A percentile compares a stretch with the other conserved stretches of the same genome.
phyloP scores from a whole-genome alignment of 1,140 invertebrate genomes.

The Vanessa tameamea region DNA sequence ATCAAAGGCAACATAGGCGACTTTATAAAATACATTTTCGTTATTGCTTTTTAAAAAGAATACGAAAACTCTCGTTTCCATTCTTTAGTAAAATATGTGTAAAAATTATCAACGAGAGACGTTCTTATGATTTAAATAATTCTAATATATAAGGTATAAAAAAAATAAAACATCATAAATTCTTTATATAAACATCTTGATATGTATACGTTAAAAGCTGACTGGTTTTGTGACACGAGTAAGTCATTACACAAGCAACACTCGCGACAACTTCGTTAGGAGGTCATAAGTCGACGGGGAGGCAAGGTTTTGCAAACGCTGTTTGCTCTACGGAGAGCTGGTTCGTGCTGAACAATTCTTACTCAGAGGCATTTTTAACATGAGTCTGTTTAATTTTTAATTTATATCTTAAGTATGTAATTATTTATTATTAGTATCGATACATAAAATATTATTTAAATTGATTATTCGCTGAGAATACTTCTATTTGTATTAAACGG shows the following conservation, averaged over 20 bases:
- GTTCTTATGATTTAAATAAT: background rate
- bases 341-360: slow-evolving; percentile 1
- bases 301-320: slow-evolving; percentile 43
- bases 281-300: slow-evolving; percentile 65
- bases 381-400: background rate
- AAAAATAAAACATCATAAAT: background rate
- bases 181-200: background rate
- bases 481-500: too few relatives aligned
- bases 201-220: background rate
- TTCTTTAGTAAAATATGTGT: too few relatives aligned
- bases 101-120: background rate
- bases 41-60: too few relatives aligned
- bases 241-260: slow-evolving; percentile 20
- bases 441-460: too few relatives aligned
- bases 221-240: slow-evolving; percentile 16
- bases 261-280: slow-evolving; percentile 66
- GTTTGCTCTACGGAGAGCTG: slow-evolving; percentile 15
- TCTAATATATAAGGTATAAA: too few relatives aligned
- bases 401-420: background rate
- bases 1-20: too few relatives aligned
- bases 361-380: background rate
- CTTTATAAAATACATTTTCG: too few relatives aligned
- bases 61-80: too few relatives aligned
- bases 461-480: too few relatives aligned
- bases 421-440: too few relatives aligned